Percentiles rank a stretch among this genome's conserved stretches.
Conservation (phyloP, 2,888 invertebrate genomes). For the Morpho deidamia region DNA sequence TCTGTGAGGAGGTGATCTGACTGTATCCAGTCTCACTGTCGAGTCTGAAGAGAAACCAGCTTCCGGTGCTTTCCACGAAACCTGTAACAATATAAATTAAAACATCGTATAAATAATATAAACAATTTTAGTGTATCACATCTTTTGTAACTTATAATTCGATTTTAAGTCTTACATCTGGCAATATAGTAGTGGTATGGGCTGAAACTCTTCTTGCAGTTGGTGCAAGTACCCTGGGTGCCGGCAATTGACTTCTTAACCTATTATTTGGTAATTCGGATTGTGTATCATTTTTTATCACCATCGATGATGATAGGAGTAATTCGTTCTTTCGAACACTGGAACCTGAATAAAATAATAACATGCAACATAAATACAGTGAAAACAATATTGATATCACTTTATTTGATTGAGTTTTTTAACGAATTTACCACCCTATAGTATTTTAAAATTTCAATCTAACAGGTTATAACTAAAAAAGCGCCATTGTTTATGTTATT, state of each 20-base stretch:
- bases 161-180: constrained; percentile 49
- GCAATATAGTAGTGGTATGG: constrained; percentile 56
- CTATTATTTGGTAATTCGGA: constrained; percentile 82
- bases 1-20: constrained; percentile 60
- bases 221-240: constrained; percentile 51
- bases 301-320: constrained; percentile 78
- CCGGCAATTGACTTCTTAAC: constrained; percentile 46
- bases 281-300: constrained; percentile 88
- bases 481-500: too few relatives aligned
- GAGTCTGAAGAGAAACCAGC: constrained; percentile 64
- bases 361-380: too few relatives aligned
- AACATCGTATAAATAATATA: not conserved
- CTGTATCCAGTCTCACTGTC: constrained; percentile 53
- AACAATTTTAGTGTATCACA: not conserved
- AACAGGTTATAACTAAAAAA: too few relatives aligned
- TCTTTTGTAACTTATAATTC: not conserved
- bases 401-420: too few relatives aligned
- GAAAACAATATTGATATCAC: too few relatives aligned
- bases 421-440: too few relatives aligned
- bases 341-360: constrained; percentile 42
- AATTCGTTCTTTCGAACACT: constrained; percentile 78
- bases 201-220: constrained; percentile 61
- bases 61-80: constrained; percentile 71
- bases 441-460: too few relatives aligned
- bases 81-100: constrained; percentile 34